Base-by-base conservation (phyloP, 2,888 invertebrate species). In the Amphipoea oculea region DNA sequence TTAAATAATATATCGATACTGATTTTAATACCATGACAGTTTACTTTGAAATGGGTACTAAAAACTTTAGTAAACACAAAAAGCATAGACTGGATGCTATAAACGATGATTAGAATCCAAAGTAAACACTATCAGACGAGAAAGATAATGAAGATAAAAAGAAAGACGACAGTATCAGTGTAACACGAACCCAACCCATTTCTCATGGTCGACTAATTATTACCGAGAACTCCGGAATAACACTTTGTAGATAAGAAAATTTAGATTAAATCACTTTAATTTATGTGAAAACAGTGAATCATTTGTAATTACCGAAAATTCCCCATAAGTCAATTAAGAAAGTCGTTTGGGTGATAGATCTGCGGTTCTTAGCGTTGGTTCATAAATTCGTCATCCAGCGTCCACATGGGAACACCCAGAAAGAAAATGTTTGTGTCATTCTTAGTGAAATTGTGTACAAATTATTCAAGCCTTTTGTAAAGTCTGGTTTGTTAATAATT, bases 251-350 rank as follows among this genome's bases (percentile, higher is more conserved):
- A 86, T 82, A 85, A 86, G 48, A 14, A 72, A 78, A 63, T 51
- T 17, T 40, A 66, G 45, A 71, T n/a, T 83, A 79, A 67, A 86
- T 86, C 63, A 83, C 63, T 73, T 67, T 67, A 70, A 86, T 83
- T 73, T 73, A 75, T 14, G 54, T 42, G 42, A 51, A 20, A 67
- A 71, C 63, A 60, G 66, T 85, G 84, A 79, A 85, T 84, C 84
- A 86, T 79, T 86, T 71, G 67, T 86, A 83, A 83, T 84, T 75
- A 67, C 74, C 57, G 5, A 63, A 86, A 75, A 67, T 66, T 67
- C 51, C 36, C 40, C 45, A 17, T 36, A 6, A n/a, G 66, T 67
- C 63, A 76, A 76, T 86, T 78, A 86, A 66, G 69, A 5, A 2
- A 67, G 57, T 73, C 57, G 60, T 78, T 86, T 60, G 1, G 63